phyloP scores from a whole-genome alignment of 2,888 invertebrate species.

The Belgica antarctica region DNA sequence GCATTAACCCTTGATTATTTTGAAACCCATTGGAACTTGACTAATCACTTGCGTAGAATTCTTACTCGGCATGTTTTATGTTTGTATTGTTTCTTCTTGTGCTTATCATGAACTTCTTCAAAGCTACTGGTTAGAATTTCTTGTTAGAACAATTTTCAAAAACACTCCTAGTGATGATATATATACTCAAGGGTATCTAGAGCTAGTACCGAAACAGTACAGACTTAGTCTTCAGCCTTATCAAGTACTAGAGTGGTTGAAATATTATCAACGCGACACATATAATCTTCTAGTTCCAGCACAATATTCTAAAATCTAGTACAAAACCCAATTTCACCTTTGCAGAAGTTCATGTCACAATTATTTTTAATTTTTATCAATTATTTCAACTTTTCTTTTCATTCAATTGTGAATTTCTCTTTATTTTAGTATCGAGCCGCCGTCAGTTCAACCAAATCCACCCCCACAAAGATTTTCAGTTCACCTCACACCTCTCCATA shows the following conservation, averaged over 20 bases:
- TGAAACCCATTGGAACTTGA: neutral
- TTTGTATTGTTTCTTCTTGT: neutral
- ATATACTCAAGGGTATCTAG: no score
- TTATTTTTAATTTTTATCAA: conserved; percentile 5
- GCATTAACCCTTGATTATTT: conserved; percentile 38
- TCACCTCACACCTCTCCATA: conserved; percentile 49
- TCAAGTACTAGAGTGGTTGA: no score
- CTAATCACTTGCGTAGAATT: conserved; percentile 16
- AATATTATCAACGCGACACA: no score
- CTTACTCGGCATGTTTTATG: neutral
- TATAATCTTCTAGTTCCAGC: no score
- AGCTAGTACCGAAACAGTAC: no score
- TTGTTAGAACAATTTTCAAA: no score
- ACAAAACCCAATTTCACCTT: conserved; percentile 4
- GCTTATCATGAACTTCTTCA: neutral
- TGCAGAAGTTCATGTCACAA: neutral
- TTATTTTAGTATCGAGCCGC: conserved; percentile 80
- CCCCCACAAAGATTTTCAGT: conserved; percentile 65
- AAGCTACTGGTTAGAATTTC: no score
- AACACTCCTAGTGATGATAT: no score
- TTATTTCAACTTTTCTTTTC: conserved; percentile 27
- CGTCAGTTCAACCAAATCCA: conserved; percentile 67
- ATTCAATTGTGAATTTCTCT: no score
- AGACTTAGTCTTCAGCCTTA: no score
- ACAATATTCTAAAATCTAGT: no score